Percentiles rank a stretch among this genome's conserved stretches.
These are phyloP conservation scores for Amphibalanus amphitrite DNA, from an alignment of 1,140 invertebrate species.

Conservation along the genomic window DNA sequence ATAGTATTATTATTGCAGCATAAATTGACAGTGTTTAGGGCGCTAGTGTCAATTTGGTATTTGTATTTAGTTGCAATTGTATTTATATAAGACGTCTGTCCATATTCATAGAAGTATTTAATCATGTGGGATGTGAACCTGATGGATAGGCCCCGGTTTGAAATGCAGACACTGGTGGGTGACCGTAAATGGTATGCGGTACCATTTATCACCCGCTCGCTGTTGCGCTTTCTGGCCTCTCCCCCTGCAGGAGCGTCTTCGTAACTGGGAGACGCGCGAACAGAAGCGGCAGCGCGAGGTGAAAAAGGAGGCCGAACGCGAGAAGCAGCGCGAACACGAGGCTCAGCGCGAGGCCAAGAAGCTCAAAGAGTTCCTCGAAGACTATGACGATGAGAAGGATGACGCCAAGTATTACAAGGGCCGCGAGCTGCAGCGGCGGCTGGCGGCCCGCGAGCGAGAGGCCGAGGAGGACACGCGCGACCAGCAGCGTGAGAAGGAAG, in stretches of 20 bases:
- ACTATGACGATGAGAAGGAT: conserved; percentile 95
- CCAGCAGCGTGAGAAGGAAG: conserved; percentile 71
- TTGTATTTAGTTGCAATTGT: too few species aligned
- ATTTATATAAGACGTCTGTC: too few species aligned
- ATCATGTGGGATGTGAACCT: too few species aligned
- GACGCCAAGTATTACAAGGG: conserved; percentile 94
- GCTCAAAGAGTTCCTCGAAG: conserved; percentile 92
- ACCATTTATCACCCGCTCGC: too few species aligned
- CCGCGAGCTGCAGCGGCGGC: conserved; percentile 66
- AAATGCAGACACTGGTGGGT: conserved; percentile 77
- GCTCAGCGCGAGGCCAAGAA: conserved; percentile 74
- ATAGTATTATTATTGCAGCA: too few species aligned
- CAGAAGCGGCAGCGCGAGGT: conserved; percentile 82
- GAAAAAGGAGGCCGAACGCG: conserved; percentile 72
- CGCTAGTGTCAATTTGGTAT: too few species aligned
- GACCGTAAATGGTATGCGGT: conserved; percentile 20
- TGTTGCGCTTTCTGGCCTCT: too few species aligned
- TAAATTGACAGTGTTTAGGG: too few species aligned
- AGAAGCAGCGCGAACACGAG: conserved; percentile 63
- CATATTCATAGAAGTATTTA: too few species aligned
- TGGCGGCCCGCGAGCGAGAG: conserved; percentile 78
- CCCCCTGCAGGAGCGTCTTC: conserved; percentile 33
- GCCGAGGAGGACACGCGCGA: conserved; percentile 78
- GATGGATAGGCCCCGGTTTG: too few species aligned
- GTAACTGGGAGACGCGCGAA: conserved; percentile 85